These are phyloP conservation scores for Rhinoraja longicauda DNA, from an alignment of 2,797 vertebrate genomes.

Conservation along the genomic window DNA sequence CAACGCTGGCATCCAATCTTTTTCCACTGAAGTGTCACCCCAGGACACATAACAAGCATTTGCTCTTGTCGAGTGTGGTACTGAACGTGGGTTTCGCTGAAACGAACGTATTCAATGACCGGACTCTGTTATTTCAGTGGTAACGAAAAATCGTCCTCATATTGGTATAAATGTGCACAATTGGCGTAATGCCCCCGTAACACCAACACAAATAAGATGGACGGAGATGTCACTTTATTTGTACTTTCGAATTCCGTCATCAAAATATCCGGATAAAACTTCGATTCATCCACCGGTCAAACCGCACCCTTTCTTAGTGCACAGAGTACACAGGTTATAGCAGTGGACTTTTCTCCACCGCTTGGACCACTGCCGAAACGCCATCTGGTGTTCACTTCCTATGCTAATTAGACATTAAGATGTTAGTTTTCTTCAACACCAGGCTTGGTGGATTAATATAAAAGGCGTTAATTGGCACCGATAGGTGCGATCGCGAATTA, in stretches of 20 bases:
- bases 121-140: background rate
- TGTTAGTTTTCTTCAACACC: slow-evolving; percentile 16
- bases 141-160: background rate
- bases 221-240: background rate
- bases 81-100: background rate
- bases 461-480: slow-evolving; percentile 36
- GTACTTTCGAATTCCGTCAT: background rate
- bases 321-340: too few species aligned
- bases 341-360: background rate
- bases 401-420: slow-evolving; percentile 34
- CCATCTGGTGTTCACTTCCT: background rate
- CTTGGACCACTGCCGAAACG: background rate
- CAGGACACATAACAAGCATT: background rate
- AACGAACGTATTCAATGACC: background rate
- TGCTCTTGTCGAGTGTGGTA: background rate
- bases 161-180: background rate
- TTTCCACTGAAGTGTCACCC: background rate
- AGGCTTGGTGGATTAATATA: slow-evolving; percentile 24
- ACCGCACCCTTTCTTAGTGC: too few species aligned
- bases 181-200: too few species aligned
- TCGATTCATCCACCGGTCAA: background rate
- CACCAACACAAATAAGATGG: background rate
- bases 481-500: background rate
- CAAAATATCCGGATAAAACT: background rate
- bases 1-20: background rate